Conservation (phyloP, 2,797 vertebrate species). For the Gouania willdenowi region DNA sequence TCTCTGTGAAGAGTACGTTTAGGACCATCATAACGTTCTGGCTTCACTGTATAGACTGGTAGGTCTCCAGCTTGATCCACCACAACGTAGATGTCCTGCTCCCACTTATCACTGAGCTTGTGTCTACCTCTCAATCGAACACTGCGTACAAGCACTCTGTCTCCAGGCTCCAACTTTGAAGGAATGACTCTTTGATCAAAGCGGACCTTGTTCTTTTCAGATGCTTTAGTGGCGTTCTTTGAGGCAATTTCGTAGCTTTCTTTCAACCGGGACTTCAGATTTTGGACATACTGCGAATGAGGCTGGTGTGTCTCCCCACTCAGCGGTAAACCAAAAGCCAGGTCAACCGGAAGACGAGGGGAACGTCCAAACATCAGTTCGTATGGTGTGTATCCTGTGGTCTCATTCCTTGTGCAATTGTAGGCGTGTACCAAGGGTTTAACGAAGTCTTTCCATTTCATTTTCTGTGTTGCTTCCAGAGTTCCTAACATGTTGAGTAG, state of each 20-base stretch:
- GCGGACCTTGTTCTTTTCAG: background rate
- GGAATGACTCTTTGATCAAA: background rate
- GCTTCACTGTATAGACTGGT: background rate
- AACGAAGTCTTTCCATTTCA: background rate
- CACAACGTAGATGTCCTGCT: background rate
- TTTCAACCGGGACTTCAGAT: background rate
- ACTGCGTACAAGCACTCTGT: background rate
- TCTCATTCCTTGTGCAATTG: background rate
- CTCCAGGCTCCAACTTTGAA: background rate
- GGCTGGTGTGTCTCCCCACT: accelerated
- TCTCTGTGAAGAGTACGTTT: no score
- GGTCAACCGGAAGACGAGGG: background rate
- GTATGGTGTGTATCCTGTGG: background rate
- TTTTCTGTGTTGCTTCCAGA: background rate
- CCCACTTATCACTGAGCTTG: background rate
- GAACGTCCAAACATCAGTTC: conserved; percentile 1
- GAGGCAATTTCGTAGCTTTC: background rate
- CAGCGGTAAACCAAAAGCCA: background rate
- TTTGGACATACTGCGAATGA: background rate
- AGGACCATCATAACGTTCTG: background rate
- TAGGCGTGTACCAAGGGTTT: background rate
- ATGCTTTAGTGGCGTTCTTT: background rate
- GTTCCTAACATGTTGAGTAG: background rate
- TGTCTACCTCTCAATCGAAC: background rate
- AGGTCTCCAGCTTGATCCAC: background rate